Evolutionary conservation across 2,113 vertebrate species (phyloP).

Genomic region (Ciconia maguari): DNA sequence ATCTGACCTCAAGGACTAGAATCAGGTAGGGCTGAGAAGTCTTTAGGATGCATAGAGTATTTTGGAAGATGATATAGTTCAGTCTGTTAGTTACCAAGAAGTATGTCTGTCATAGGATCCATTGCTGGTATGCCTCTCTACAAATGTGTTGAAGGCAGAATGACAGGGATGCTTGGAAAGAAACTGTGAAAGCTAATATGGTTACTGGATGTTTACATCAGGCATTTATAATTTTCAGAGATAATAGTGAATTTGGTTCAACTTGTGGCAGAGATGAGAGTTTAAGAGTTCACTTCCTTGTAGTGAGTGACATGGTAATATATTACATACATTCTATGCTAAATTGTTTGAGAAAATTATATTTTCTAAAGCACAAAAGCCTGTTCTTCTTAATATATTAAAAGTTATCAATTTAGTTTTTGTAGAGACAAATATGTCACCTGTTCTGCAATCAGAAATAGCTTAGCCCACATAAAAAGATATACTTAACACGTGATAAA

Average conservation of each 20-base stretch:
- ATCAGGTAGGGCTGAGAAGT: background rate
- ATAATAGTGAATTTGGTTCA: background rate
- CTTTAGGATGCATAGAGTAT: background rate
- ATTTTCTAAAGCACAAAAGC: background rate
- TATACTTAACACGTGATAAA: background rate
- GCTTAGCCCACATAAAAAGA: background rate
- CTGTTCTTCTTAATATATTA: background rate
- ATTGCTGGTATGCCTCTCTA: background rate
- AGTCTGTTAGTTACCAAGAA: background rate
- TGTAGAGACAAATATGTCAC: background rate
- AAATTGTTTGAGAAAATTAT: background rate
- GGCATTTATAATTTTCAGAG: background rate
- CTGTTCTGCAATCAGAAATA: background rate
- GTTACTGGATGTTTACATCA: background rate
- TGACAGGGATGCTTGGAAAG: background rate
- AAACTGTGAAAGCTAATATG: background rate
- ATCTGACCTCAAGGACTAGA: background rate
- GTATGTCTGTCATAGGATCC: background rate
- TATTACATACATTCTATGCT: background rate
- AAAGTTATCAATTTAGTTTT: background rate
- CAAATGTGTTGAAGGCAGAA: background rate
- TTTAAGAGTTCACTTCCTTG: background rate
- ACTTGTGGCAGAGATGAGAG: background rate
- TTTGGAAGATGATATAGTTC: background rate
- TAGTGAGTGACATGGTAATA: background rate